phyloP scores from a whole-genome alignment of 2,797 vertebrate species.

The Pachyuromys duprasi region DNA sequence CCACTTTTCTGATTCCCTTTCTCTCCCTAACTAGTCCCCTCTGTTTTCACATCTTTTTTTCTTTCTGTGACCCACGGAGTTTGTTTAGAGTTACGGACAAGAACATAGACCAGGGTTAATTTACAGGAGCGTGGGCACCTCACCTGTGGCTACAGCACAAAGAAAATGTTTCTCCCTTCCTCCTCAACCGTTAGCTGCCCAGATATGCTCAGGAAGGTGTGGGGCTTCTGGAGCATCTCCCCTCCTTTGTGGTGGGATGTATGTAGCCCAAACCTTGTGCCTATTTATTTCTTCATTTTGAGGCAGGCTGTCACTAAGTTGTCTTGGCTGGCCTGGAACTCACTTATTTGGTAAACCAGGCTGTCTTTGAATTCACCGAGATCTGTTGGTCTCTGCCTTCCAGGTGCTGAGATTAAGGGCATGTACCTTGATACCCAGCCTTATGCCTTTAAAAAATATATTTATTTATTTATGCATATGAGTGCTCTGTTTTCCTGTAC shows the following conservation, averaged over 20 bases:
- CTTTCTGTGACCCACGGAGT: neutral
- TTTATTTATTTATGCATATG: no score
- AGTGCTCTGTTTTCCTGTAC: no score
- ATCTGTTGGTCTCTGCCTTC: neutral
- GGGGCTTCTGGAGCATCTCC: neutral
- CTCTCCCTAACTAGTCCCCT: neutral
- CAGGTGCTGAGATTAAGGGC: neutral
- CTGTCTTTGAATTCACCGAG: neutral
- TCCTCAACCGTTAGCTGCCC: neutral
- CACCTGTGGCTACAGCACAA: neutral
- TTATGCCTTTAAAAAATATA: neutral
- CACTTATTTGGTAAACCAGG: neutral
- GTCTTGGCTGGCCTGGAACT: neutral
- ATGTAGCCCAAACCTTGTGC: neutral
- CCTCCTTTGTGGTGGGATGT: no score
- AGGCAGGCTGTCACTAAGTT: neutral
- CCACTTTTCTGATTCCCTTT: neutral
- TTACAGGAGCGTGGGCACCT: neutral
- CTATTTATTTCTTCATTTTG: neutral
- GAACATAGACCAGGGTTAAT: neutral
- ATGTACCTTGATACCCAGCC: neutral
- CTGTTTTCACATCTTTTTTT: neutral
- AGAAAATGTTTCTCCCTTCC: neutral
- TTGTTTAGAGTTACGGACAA: neutral
- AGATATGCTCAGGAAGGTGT: neutral